Percentiles rank a stretch among this genome's conserved stretches.
phyloP scores from a whole-genome alignment of 2,888 invertebrate species.

The Ennomos quercinarius region DNA sequence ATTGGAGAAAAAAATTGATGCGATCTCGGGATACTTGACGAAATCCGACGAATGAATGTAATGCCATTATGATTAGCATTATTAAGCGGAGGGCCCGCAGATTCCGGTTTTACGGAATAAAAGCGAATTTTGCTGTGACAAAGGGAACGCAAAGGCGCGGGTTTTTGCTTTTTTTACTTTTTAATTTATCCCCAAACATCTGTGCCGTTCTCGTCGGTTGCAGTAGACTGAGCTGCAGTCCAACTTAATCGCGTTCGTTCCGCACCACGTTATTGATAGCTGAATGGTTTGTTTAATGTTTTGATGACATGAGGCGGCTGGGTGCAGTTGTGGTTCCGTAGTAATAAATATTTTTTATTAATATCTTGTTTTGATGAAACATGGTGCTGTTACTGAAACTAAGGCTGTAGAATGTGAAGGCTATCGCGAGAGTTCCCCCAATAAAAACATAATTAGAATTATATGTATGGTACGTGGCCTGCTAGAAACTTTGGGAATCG shows the following conservation, averaged over 20 bases:
- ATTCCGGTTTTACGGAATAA: slow-evolving; percentile 82
- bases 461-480: too few species aligned
- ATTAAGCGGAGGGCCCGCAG: slow-evolving; percentile 75
- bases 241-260: slow-evolving; percentile 81
- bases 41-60: slow-evolving; percentile 81
- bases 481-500: too few species aligned
- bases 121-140: slow-evolving; percentile 77
- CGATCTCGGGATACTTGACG: slow-evolving; percentile 77
- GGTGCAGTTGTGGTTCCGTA: slow-evolving; percentile 8
- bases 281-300: slow-evolving; percentile 79
- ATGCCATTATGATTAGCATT: slow-evolving; percentile 85
- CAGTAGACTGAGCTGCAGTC: slow-evolving; percentile 49
- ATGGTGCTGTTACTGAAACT: too few species aligned
- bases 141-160: slow-evolving; percentile 52
- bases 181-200: slow-evolving; percentile 76
- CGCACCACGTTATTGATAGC: slow-evolving; percentile 77
- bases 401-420: too few species aligned
- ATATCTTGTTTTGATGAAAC: too few species aligned
- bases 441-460: too few species aligned
- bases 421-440: too few species aligned
- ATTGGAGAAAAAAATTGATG: slow-evolving; percentile 65
- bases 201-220: slow-evolving; percentile 62
- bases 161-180: slow-evolving; percentile 62
- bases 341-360: background rate
- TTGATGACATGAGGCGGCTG: slow-evolving; percentile 57